Conservation (phyloP, 1,140 invertebrate genomes). For the Diploscapter pachys region DNA sequence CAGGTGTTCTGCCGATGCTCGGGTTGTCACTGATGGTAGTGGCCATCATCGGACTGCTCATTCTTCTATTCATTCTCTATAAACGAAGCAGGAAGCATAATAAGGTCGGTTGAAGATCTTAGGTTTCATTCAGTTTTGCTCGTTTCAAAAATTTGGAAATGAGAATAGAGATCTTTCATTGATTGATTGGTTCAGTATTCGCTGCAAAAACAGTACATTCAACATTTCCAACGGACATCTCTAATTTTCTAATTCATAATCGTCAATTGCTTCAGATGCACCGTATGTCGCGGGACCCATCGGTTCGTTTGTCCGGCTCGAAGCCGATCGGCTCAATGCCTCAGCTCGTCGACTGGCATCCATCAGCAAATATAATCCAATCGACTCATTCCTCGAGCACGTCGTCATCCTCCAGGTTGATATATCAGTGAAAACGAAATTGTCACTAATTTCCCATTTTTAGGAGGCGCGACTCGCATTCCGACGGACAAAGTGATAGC, state of each 20-base stretch:
- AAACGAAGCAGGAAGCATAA: constrained; percentile 23
- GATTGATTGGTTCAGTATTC: background rate
- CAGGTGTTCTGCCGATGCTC: constrained; percentile 2
- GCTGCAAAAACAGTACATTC: background rate
- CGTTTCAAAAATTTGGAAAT: background rate
- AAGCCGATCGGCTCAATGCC: constrained; percentile 30
- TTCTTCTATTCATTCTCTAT: constrained; percentile 29
- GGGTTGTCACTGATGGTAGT: constrained; percentile 5
- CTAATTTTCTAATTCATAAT: background rate
- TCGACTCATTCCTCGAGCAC: background rate
- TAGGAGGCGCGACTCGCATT: constrained; percentile 21
- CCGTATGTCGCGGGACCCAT: constrained; percentile 7
- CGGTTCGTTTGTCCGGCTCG: constrained; percentile 23
- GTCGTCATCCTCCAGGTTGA: background rate
- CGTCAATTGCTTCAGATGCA: constrained; percentile 10
- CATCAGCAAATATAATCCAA: background rate
- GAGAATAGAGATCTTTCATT: background rate
- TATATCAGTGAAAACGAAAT: constrained; percentile 1
- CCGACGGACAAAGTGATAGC: constrained; percentile 28
- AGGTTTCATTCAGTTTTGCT: too few species aligned
- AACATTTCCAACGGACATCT: background rate
- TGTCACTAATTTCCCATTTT: background rate
- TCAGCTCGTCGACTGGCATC: constrained; percentile 15
- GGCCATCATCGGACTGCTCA: constrained; percentile 1
- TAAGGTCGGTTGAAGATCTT: constrained; percentile 10